Evolutionary conservation across 2,113 vertebrate species (phyloP), one percentile per base, ranked within the genome.

Genomic region (Myrmecophaga tridactyla): DNA sequence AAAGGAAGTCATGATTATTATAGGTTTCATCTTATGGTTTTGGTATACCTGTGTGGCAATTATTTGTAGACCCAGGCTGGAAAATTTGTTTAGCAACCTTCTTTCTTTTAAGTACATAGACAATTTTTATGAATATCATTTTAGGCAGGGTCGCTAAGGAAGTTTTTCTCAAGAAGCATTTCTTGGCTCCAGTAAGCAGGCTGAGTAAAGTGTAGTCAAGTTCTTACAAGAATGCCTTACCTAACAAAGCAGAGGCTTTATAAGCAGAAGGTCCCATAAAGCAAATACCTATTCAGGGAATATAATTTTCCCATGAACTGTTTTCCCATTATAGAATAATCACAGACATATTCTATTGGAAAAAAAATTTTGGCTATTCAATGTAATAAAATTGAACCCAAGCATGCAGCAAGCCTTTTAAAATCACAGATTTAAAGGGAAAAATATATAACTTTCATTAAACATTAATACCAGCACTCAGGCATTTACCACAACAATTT

Each of bases 351-450:
- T 56, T 85, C 31, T 89, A 7, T 17, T 86, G 7, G 31, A 8
- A 31, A 56, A 41, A 70, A 48, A 41, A 29, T 4, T 20, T 70
- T 58, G 36, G 21, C 39, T 89, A 48, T 34, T 93, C 29, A n/a
- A 15, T 75, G 46, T 48, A 77, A 84, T 86, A 86, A 82, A 76
- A 89, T 29, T 87, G 43, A 8, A 77, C 10, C 65, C 77, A 89
- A 90, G 46, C 62, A 62, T 48, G 27, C 7, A 87, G 58, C 41
- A 93, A 92, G 51, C 60, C 29, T 81, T 86, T 89, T 67, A 36
- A 95, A 93, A 94, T 88, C 60, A 87, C 27, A 95, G 75, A 20
- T 77, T 89, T 83, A 90, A 78, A 86, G 53, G 34, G 53, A 43
- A 85, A 76, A 87, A 69, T 93, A 67, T 89, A 13, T 25, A 73